Evolutionary conservation across 2,888 invertebrate genomes (phyloP), one percentile per base, ranked within the genome.

Genomic region (Eudemis profundana): DNA sequence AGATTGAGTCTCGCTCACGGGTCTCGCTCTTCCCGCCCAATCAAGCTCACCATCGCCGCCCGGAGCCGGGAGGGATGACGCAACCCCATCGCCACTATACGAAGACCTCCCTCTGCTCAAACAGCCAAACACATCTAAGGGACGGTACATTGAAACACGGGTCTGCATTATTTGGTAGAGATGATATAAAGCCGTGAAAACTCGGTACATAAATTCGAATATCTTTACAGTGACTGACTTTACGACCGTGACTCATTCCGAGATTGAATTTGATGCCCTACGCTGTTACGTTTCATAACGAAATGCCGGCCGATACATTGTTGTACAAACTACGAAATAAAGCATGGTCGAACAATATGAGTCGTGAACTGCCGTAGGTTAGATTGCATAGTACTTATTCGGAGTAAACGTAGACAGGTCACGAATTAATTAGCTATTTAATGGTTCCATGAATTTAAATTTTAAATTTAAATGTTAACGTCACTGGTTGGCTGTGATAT

Each of bases 1-100:
- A 5, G 50, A 59, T 72, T 72, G 77, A 73, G 78, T 78, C 80
- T 78, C 77, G 78, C 76, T 74, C 74, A n/a, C n/a, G n/a, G n/a
- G n/a, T n/a, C n/a, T 78, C 77, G 78, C 76, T 74, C 74, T 77
- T 74, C 77, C 77, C 77, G 73, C 74, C 74, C 72, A 68, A 69
- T 69, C 68, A 40, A 59, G 68, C 71, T 66, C 69, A 67, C 67
- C 42, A 66, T 66, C 69, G 68, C 67, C 42, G 66, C 29, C 42
- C 46, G 12, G 19, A 64, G 69, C 50, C 57, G 10, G 8, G 71
- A 68, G 74, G 73, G 73, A 72, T 67, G 57, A 54, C 53, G 72
- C 70, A 73, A 72, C 61, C 63, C 66, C 38, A 56, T 44, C 59
- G 56, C 47, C 70, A 70, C 72, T 66, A 7, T 69, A 61, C 56